These are phyloP conservation scores for Gouania willdenowi DNA, from an alignment of 2,797 vertebrate species.

Conservation along the genomic window DNA sequence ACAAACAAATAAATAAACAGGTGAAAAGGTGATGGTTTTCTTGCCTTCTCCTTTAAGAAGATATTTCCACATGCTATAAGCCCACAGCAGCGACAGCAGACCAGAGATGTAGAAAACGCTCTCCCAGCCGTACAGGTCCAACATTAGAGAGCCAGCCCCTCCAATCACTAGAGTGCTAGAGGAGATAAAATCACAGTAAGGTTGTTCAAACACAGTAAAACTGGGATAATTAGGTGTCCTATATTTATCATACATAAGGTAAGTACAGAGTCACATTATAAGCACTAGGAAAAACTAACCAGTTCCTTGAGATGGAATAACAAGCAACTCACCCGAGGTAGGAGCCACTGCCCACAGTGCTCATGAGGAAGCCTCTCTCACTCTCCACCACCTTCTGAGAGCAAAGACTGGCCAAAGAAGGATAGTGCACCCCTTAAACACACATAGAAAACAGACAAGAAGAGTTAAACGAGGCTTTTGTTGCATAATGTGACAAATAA, in stretches of 20 bases:
- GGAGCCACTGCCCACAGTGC: constrained; percentile 89
- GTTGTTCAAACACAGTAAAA: too few species aligned
- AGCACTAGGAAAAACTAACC: too few species aligned
- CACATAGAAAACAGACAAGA: not conserved
- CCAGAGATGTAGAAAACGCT: constrained; percentile 92
- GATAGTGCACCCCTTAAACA: constrained; percentile 86
- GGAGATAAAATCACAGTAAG: not conserved
- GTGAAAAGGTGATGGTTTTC: constrained; percentile 1
- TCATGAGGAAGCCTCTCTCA: constrained; percentile 90
- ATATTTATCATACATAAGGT: too few species aligned
- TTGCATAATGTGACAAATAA: too few species aligned
- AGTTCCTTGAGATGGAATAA: too few species aligned
- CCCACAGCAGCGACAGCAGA: constrained; percentile 88
- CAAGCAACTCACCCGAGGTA: constrained; percentile 87
- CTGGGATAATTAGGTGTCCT: too few species aligned
- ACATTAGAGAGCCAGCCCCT: constrained; percentile 86
- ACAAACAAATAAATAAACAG: constrained; percentile 18
- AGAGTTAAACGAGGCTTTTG: too few species aligned
- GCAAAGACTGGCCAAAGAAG: constrained; percentile 89
- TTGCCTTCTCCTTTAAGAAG: constrained; percentile 86
- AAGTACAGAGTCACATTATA: too few species aligned
- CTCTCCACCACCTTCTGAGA: constrained; percentile 89
- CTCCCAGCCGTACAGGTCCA: constrained; percentile 91
- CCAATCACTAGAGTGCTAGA: constrained; percentile 88
- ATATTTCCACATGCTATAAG: constrained; percentile 89